Base-by-base conservation (phyloP, 2,797 vertebrate genomes). In the Denticeps clupeoides region DNA sequence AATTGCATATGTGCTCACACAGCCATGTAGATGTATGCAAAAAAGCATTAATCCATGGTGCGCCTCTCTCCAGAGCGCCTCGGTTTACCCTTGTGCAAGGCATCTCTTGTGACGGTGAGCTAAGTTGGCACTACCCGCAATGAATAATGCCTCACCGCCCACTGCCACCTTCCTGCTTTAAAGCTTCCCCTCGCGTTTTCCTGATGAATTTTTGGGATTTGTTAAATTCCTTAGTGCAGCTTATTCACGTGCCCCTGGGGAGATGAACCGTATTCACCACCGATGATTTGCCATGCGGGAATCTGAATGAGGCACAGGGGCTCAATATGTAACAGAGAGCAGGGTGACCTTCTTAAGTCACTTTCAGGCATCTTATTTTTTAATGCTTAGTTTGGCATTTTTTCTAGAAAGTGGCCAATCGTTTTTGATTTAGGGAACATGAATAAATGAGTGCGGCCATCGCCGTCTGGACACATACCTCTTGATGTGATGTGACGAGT, bases 81-180 rank as follows among this genome's bases (percentile, higher is more conserved):
- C 18, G 26, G 22, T 53, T 46, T 51, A 21, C 18, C 51, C 53
- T 9, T 12, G 23, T 27, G 57, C 37, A 48, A 41, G 24, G 28
- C 35, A 31, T 21, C 40, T 57, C 44, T 51, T 56, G 62, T 62
- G 65, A 59, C 46, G 47, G 24, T 27, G 40, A 31, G 28, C 38
- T 49, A 25, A 21, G 21, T 40, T 43, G 32, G 44, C 41, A 41
- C 22, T 5, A 32, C 33, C 31, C 23, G n/a, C 13, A 6, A 49
- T 57, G 56, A 60, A 60, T 60, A 57, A 65, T 62, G 27, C 42
- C 62, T 52, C 38, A 41, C 21, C 11, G 16, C 25, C n/a, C n/a
- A n/a, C n/a, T n/a, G n/a, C n/a, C n/a, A n/a, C n/a, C n/a, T n/a
- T n/a, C n/a, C n/a, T n/a, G n/a, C n/a, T n/a, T n/a, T n/a, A n/a